These are phyloP conservation scores for Aurelia aurita DNA, from an alignment of 30 jellyfish, hydroid and myxozoan species.

Conservation along the genomic window DNA sequence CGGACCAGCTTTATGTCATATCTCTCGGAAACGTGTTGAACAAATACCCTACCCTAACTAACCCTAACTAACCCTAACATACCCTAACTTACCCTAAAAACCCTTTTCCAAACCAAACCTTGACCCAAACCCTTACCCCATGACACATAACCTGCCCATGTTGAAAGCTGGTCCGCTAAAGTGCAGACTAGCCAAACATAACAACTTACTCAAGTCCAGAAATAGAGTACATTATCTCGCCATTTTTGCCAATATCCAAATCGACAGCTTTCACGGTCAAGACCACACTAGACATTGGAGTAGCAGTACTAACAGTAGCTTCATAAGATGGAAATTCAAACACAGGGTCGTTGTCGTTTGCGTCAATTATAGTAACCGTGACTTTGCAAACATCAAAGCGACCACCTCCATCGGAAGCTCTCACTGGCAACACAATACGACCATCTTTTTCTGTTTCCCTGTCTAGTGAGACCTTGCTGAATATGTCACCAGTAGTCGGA, in stretches of 20 bases:
- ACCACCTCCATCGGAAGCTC: conserved; percentile 96
- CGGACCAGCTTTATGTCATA: too few relatives aligned
- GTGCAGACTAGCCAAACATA: not conserved
- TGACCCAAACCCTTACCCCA: too few relatives aligned
- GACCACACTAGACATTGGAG: conserved; percentile 66
- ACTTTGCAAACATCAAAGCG: conserved; percentile 66
- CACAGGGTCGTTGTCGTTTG: conserved; percentile 92
- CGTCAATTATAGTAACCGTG: conserved; percentile 71
- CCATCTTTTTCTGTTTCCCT: conserved; percentile 72
- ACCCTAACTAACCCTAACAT: too few relatives aligned
- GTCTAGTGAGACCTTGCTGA: conserved; percentile 81
- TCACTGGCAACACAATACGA: conserved; percentile 55
- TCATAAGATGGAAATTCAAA: conserved; percentile 87
- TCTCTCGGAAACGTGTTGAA: too few relatives aligned
- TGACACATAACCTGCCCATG: too few relatives aligned
- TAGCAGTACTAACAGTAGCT: conserved; percentile 72
- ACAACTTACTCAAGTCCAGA: conserved; percentile 80
- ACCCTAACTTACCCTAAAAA: too few relatives aligned
- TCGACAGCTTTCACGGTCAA: conserved; percentile 84
- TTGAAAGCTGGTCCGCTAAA: too few relatives aligned
- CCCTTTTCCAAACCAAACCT: too few relatives aligned
- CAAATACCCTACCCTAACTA: not conserved
- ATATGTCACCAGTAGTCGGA: conserved; percentile 68
- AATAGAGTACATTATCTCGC: conserved; percentile 82
- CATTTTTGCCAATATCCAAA: conserved; percentile 86